A percentile compares a stretch with the other conserved stretches of the same genome.
Evolutionary conservation across 1,140 invertebrate species (phyloP).

Genomic region (Temnothorax nylanderi): DNA sequence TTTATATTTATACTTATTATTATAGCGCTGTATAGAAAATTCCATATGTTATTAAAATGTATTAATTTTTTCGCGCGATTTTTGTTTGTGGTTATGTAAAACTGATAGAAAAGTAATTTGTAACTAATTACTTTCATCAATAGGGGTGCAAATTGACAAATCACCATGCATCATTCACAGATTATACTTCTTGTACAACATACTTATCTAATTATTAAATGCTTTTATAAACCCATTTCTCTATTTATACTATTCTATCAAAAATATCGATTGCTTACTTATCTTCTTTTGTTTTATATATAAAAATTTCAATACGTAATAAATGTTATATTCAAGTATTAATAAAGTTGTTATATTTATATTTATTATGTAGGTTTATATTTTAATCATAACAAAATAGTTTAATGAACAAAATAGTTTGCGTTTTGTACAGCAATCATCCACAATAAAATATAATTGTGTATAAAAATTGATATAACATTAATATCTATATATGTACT

Average conservation of each 20-base stretch:
- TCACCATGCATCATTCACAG: conserved; percentile 39
- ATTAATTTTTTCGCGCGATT: not conserved
- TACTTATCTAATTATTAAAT: conserved; percentile 32
- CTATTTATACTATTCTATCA: conserved; percentile 35
- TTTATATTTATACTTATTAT: not conserved
- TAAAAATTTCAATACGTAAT: not conserved
- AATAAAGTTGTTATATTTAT: conserved; percentile 28
- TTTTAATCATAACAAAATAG: not conserved
- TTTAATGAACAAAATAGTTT: not conserved
- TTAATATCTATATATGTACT: not conserved
- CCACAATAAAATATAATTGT: no score
- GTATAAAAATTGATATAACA: not conserved
- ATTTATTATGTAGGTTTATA: not conserved
- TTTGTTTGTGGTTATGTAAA: conserved; percentile 30
- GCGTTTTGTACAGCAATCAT: not conserved
- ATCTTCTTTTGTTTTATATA: conserved; percentile 32
- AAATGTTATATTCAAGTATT: not conserved
- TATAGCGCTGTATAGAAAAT: not conserved
- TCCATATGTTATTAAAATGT: not conserved
- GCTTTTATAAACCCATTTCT: conserved; percentile 23
- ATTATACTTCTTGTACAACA: conserved; percentile 28
- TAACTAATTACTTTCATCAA: conserved; percentile 32
- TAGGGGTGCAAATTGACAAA: conserved; percentile 32
- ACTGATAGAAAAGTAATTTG: not conserved
- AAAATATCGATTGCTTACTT: conserved; percentile 26